Conservation (phyloP, 2,113 vertebrate genomes). For the Verasper variegatus region DNA sequence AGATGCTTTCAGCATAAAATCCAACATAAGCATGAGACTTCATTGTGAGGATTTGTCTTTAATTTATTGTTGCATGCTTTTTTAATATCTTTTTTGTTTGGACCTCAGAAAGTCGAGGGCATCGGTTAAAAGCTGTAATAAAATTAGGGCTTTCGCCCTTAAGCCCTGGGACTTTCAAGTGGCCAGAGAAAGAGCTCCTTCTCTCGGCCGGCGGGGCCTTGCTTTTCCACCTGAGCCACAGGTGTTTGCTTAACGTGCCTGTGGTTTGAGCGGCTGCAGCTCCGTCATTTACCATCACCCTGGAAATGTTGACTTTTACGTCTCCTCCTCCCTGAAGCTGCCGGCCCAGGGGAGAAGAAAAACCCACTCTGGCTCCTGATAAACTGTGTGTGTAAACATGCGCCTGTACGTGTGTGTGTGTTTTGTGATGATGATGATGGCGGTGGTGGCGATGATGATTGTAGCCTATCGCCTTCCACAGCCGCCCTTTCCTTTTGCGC, state of each 20-base stretch:
- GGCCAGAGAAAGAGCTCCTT: constrained; percentile 69
- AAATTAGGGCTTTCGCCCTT: constrained; percentile 21
- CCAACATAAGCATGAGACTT: background rate
- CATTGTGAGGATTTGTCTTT: too few relatives aligned
- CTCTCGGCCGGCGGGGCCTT: constrained; percentile 21
- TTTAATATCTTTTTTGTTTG: background rate
- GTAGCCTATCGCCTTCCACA: constrained; percentile 56
- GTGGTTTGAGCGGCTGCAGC: constrained; percentile 65
- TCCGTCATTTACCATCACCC: constrained; percentile 61
- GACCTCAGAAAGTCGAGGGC: background rate
- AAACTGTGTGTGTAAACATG: constrained; percentile 36
- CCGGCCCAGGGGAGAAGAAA: constrained; percentile 30
- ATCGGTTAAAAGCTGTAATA: constrained; percentile 7
- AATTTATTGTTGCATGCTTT: background rate
- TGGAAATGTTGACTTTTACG: constrained; percentile 70
- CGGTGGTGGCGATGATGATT: constrained; percentile 41
- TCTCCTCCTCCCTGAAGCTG: constrained; percentile 35
- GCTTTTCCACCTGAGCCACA: constrained; percentile 75
- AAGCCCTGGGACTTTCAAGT: constrained; percentile 35
- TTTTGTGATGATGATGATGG: constrained; percentile 15
- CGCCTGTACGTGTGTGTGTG: constrained; percentile 13
- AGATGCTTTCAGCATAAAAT: background rate
- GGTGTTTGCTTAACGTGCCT: constrained; percentile 76
- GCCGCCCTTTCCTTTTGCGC: constrained; percentile 46
- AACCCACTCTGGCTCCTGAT: constrained; percentile 46